A percentile compares a stretch with the other conserved stretches of the same genome.
phyloP scores from a whole-genome alignment of 2,797 vertebrate genomes.

The Poecilia velifera region DNA sequence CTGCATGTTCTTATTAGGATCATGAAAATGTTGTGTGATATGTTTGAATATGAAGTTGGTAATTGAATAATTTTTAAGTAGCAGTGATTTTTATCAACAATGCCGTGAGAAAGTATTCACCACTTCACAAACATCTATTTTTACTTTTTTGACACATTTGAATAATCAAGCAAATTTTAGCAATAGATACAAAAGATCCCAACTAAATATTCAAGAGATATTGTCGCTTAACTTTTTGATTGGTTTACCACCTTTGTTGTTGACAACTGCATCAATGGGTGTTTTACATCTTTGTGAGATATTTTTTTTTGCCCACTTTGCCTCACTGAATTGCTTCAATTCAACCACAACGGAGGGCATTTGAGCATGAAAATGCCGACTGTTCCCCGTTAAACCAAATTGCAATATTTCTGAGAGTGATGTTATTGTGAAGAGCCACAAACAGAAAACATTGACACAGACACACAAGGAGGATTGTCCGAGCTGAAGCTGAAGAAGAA shows the following conservation, averaged over 20 bases:
- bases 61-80: not conserved
- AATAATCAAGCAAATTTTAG: not conserved
- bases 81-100: not conserved
- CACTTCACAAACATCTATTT: not conserved
- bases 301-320: not conserved
- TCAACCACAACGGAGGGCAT: not conserved
- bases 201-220: not conserved
- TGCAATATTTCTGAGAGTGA: not conserved
- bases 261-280: not conserved
- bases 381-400: not conserved
- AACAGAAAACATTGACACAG: conserved; percentile 56
- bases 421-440: conserved; percentile 3
- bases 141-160: not conserved
- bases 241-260: not conserved
- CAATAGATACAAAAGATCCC: not conserved
- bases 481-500: conserved; percentile 71
- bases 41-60: not conserved
- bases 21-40: not conserved
- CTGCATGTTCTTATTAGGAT: not conserved
- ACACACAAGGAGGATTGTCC: conserved; percentile 78
- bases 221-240: not conserved
- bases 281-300: not conserved
- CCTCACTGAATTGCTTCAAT: not conserved
- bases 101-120: not conserved
- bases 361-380: not conserved